These are phyloP conservation scores for Chaenocephalus aceratus DNA, from an alignment of 2,113 vertebrate species.

Conservation along the genomic window DNA sequence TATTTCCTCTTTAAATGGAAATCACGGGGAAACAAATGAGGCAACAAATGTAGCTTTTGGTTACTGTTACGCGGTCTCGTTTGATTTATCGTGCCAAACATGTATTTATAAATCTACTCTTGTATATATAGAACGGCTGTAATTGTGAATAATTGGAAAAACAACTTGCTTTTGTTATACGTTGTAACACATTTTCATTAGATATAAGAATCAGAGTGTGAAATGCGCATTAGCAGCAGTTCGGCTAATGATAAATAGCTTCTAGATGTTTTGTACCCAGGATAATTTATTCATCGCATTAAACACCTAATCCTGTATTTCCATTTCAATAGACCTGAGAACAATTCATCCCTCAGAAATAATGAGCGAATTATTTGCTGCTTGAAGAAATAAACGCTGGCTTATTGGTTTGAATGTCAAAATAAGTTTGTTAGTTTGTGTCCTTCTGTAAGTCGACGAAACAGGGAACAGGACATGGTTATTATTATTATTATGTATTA, in stretches of 20 bases:
- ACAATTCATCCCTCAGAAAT: background rate
- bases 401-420: background rate
- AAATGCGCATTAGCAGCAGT: slow-evolving; percentile 17
- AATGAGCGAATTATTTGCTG: background rate
- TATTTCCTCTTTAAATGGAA: slow-evolving; percentile 3
- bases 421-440: background rate
- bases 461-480: background rate
- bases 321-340: background rate
- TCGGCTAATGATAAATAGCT: slow-evolving; percentile 35
- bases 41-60: background rate
- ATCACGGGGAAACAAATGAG: background rate
- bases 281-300: slow-evolving; percentile 10
- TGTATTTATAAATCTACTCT: slow-evolving; percentile 11
- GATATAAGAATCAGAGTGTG: slow-evolving; percentile 9
- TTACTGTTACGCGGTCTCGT: background rate
- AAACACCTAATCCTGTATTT: background rate
- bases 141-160: slow-evolving; percentile 39
- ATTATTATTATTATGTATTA: no score
- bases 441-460: background rate
- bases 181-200: slow-evolving; percentile 23
- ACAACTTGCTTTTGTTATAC: background rate
- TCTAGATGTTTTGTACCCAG: background rate
- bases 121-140: background rate
- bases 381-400: background rate
- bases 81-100: slow-evolving; percentile 27